Conservation (phyloP, 2,113 vertebrate species). For the Notiomystis cincta region DNA sequence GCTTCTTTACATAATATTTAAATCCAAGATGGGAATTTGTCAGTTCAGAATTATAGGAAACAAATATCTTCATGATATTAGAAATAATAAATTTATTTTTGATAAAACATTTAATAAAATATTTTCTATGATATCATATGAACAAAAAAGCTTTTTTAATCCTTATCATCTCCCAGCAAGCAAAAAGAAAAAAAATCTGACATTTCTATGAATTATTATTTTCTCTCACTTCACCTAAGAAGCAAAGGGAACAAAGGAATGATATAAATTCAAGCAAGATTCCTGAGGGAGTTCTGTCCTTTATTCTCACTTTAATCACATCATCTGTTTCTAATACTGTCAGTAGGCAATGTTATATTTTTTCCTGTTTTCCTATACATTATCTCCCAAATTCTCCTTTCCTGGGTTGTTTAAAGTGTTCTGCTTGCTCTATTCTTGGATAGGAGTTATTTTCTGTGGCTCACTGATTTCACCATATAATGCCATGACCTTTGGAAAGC, state of each 20-base stretch:
- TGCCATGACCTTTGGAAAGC: not conserved
- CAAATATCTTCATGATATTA: not conserved
- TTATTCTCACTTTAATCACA: constrained; percentile 4
- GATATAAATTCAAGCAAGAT: not conserved
- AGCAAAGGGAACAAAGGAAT: not conserved
- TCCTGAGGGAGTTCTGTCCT: not conserved
- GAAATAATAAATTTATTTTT: not conserved
- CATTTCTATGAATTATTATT: not conserved
- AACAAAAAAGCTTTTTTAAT: not conserved
- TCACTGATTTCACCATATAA: not conserved
- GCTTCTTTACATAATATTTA: not conserved
- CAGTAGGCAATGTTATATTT: not conserved
- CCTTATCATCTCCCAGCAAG: not conserved
- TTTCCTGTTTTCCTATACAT: not conserved
- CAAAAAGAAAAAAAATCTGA: not conserved
- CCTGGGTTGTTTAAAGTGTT: not conserved
- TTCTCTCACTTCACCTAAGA: not conserved
- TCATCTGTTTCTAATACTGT: not conserved
- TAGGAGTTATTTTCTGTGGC: not conserved
- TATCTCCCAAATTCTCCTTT: not conserved
- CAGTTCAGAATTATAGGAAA: not conserved
- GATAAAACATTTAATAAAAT: not conserved
- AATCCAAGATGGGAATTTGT: not conserved
- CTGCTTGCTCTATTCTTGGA: not conserved
- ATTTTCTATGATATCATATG: not conserved